These are phyloP conservation scores for Chionodraco myersi DNA, from an alignment of 2,113 vertebrate species.

Conservation along the genomic window DNA sequence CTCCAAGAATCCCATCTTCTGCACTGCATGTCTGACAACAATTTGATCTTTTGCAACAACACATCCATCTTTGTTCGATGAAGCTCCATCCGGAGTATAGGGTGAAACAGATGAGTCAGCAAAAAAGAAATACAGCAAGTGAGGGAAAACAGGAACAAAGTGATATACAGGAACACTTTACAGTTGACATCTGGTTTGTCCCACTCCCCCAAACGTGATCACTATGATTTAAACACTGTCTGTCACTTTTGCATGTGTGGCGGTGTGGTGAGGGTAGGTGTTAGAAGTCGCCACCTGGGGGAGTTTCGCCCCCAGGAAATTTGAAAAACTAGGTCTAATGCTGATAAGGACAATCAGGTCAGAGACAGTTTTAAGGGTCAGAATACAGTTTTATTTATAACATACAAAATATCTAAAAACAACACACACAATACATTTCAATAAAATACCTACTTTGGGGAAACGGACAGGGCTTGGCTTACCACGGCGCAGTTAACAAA, in stretches of 20 bases:
- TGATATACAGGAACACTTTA: not conserved
- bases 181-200: not conserved
- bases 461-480: too few relatives aligned
- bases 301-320: too few relatives aligned
- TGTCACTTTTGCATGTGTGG: not conserved
- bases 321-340: too few relatives aligned
- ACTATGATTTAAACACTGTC: not conserved
- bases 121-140: not conserved
- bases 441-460: too few relatives aligned
- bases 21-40: not conserved
- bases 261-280: too few relatives aligned
- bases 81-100: not conserved
- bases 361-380: too few relatives aligned
- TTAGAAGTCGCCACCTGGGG: too few relatives aligned
- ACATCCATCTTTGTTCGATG: slow-evolving; percentile 22
- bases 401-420: too few relatives aligned
- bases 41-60: slow-evolving; percentile 18
- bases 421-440: too few relatives aligned
- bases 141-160: not conserved
- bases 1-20: slow-evolving; percentile 1
- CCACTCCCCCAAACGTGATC: not conserved
- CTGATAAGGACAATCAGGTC: too few relatives aligned
- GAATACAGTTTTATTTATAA: too few relatives aligned
- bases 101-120: not conserved
- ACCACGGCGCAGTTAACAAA: too few relatives aligned